These are phyloP conservation scores for Xanthia togata DNA, from an alignment of 2,888 invertebrate species.

Conservation along the genomic window DNA sequence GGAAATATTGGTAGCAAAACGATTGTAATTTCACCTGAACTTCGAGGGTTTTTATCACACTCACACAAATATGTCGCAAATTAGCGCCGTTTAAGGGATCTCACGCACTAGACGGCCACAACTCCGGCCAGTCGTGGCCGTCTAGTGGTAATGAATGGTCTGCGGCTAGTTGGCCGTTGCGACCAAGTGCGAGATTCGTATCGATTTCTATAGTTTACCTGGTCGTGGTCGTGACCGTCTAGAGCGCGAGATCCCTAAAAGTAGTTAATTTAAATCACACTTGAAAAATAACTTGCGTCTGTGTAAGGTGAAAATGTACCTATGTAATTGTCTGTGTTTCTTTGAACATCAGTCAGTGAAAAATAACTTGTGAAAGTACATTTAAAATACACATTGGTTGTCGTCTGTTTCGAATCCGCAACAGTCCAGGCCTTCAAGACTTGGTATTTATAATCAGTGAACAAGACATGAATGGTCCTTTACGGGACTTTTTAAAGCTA, in stretches of 20 bases:
- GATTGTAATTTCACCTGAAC: conserved; percentile 39
- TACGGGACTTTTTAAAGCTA: conserved; percentile 1
- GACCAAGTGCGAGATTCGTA: too few species aligned
- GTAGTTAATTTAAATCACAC: neutral
- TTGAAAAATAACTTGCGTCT: neutral
- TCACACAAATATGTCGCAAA: conserved; percentile 5
- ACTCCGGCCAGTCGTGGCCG: too few species aligned
- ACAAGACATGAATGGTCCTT: neutral
- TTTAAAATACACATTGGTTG: neutral
- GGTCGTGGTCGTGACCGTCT: too few species aligned
- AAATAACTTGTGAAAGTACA: neutral
- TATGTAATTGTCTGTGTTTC: neutral
- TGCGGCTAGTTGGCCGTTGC: too few species aligned
- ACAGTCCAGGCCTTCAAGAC: neutral
- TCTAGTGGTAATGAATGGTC: too few species aligned
- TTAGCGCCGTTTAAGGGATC: neutral
- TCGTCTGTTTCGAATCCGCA: neutral
- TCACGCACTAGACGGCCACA: too few species aligned
- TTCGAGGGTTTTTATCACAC: conserved; percentile 22
- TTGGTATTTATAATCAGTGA: conserved; percentile 11
- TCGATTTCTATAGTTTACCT: too few species aligned
- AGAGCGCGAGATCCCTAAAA: too few species aligned
- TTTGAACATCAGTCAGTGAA: neutral
- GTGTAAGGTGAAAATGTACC: neutral
- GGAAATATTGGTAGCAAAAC: conserved; percentile 42